Conservation (phyloP, 2,113 vertebrate genomes). For the Oryzias melastigma region DNA sequence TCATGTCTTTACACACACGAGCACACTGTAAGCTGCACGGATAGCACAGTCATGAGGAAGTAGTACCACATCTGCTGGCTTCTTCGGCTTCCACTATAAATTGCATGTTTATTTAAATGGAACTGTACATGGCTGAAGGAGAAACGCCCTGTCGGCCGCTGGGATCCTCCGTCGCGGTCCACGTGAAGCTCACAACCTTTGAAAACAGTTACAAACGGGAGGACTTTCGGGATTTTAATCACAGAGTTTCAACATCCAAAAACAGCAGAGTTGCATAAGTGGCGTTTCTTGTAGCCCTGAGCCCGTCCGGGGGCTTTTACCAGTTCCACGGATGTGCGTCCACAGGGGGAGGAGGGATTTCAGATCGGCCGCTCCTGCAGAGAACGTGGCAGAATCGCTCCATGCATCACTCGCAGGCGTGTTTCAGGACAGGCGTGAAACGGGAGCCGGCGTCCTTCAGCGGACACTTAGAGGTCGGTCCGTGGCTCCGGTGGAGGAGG, state of each 20-base stretch:
- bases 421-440: conserved; percentile 28
- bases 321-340: conserved; percentile 40
- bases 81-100: conserved; percentile 53
- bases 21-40: conserved; percentile 61
- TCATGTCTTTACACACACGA: conserved; percentile 58
- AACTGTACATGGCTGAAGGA: conserved; percentile 63
- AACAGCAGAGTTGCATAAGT: conserved; percentile 55
- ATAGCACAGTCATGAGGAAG: conserved; percentile 39
- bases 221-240: conserved; percentile 25
- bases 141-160: conserved; percentile 26
- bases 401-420: conserved; percentile 17
- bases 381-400: conserved; percentile 44
- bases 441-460: conserved; percentile 12
- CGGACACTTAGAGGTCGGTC: conserved; percentile 36
- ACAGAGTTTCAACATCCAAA: conserved; percentile 37
- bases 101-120: conserved; percentile 56
- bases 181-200: conserved; percentile 40
- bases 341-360: conserved; percentile 8
- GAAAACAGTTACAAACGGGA: conserved; percentile 8
- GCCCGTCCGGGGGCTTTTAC: conserved; percentile 42
- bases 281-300: conserved; percentile 65
- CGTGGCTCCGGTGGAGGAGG: conserved; percentile 35
- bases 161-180: conserved; percentile 31
- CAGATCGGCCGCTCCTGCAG: conserved; percentile 33
- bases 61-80: conserved; percentile 62